These are phyloP conservation scores for Actinernus sp. DNA, from an alignment of 92 coral and sea anemone species.

Conservation along the genomic window DNA sequence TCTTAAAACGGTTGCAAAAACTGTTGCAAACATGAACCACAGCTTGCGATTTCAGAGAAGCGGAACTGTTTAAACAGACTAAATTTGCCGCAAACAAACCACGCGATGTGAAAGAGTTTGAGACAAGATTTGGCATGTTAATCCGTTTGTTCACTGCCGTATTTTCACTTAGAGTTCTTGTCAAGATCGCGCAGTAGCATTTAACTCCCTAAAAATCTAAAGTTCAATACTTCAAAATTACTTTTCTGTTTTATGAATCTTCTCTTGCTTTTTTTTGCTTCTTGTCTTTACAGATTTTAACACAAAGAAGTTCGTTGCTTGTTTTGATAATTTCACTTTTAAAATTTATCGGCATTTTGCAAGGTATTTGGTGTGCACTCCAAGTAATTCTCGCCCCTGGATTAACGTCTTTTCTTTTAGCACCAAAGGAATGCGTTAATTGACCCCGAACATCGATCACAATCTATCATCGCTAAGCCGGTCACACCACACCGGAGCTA, in stretches of 20 bases:
- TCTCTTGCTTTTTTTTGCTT: not conserved
- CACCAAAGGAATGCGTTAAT: no score
- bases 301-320: conserved; percentile 17
- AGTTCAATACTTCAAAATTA: conserved; percentile 1
- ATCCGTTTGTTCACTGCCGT: conserved; percentile 1
- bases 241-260: conserved; percentile 4
- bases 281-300: no score
- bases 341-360: no score
- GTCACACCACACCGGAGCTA: no score
- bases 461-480: no score
- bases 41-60: not conserved
- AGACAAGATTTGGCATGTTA: conserved; percentile 4
- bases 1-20: conserved; percentile 1
- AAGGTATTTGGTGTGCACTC: no score
- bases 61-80: not conserved
- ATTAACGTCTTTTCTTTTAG: no score
- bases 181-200: not conserved
- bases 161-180: not conserved
- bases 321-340: no score
- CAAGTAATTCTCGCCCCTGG: no score
- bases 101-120: conserved; percentile 1
- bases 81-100: conserved; percentile 13
- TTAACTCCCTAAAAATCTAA: no score
- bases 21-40: not conserved
- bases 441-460: no score